Percentiles rank a stretch among this genome's conserved stretches.
These are phyloP conservation scores for Ciona savignyi DNA, from an alignment of 23 tunicate genomes.

Conservation along the genomic window DNA sequence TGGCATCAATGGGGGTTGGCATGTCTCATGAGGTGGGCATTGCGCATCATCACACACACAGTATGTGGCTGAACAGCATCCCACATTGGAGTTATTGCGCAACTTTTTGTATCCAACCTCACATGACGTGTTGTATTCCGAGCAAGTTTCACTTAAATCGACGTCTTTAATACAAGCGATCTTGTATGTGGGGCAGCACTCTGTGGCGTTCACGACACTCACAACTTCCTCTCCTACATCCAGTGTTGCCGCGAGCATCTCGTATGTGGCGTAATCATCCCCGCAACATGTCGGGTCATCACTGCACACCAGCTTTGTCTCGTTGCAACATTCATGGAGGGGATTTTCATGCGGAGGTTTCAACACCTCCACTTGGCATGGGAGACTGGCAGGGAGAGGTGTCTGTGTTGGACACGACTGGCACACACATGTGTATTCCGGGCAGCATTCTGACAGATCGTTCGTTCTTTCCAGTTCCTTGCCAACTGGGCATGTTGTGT, in stretches of 20 bases:
- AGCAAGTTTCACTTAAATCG: not conserved
- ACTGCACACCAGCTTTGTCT: not conserved
- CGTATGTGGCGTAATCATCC: conserved; percentile 12
- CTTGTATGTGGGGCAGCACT: conserved; percentile 35
- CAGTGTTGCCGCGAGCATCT: conserved; percentile 6
- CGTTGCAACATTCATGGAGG: conserved; percentile 13
- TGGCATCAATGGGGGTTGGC: conserved; percentile 7
- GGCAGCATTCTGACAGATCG: conserved; percentile 21
- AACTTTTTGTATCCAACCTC: not conserved
- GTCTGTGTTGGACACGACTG: not conserved
- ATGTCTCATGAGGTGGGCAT: conserved; percentile 10
- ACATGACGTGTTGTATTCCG: conserved; percentile 1
- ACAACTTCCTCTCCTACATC: conserved; percentile 9
- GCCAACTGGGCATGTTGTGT: conserved; percentile 4
- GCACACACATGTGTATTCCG: conserved; percentile 29
- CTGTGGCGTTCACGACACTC: not conserved
- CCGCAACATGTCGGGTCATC: too few species aligned
- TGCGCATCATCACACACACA: conserved; percentile 4
- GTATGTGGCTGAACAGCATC: conserved; percentile 6
- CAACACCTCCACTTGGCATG: conserved; percentile 4
- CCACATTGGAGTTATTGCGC: not conserved
- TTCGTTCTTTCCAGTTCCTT: not conserved
- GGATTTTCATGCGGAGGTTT: conserved; percentile 41
- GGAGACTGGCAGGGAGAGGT: conserved; percentile 4
- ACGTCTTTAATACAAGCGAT: conserved; percentile 1